Percentiles rank a stretch among this genome's conserved stretches.
Conservation (phyloP, 2,888 invertebrate genomes). For the Galerucella pusilla region DNA sequence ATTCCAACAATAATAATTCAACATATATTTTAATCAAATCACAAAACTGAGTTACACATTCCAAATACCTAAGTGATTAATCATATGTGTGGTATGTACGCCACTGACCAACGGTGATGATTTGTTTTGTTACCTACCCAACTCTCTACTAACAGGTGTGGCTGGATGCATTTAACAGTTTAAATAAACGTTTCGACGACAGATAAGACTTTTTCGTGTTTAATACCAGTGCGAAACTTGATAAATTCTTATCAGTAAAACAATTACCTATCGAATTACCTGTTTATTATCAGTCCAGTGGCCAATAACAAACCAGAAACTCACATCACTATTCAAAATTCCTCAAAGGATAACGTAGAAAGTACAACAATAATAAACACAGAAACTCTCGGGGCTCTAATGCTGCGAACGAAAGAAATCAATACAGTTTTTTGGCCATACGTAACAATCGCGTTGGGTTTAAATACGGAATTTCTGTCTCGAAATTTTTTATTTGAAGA, state of each 20-base stretch:
- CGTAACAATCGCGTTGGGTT: constrained; percentile 15
- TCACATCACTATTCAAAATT: constrained; percentile 27
- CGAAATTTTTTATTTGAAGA: constrained; percentile 17
- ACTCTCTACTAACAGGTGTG: constrained; percentile 37
- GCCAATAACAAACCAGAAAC: constrained; percentile 14
- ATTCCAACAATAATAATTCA: neutral
- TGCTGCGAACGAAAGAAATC: constrained; percentile 24
- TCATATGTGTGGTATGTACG: constrained; percentile 7
- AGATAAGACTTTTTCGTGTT: neutral
- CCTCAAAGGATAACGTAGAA: constrained; percentile 22
- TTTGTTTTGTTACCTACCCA: constrained; percentile 41
- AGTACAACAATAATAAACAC: constrained; percentile 18
- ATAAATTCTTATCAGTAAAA: constrained; percentile 18
- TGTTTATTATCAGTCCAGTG: constrained; percentile 13
- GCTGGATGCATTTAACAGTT: constrained; percentile 31
- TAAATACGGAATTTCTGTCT: neutral
- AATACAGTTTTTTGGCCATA: constrained; percentile 24
- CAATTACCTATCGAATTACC: constrained; percentile 21
- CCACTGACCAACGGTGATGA: constrained; percentile 31
- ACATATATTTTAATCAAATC: neutral
- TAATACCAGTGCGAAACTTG: neutral
- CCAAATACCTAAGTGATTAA: neutral
- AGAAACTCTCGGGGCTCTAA: constrained; percentile 17
- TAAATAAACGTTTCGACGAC: constrained; percentile 2
- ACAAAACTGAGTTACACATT: neutral